Evolutionary conservation across 2,113 vertebrate genomes (phyloP), one percentile per base, ranked within the genome.

Genomic region (Nesogale talazaci): DNA sequence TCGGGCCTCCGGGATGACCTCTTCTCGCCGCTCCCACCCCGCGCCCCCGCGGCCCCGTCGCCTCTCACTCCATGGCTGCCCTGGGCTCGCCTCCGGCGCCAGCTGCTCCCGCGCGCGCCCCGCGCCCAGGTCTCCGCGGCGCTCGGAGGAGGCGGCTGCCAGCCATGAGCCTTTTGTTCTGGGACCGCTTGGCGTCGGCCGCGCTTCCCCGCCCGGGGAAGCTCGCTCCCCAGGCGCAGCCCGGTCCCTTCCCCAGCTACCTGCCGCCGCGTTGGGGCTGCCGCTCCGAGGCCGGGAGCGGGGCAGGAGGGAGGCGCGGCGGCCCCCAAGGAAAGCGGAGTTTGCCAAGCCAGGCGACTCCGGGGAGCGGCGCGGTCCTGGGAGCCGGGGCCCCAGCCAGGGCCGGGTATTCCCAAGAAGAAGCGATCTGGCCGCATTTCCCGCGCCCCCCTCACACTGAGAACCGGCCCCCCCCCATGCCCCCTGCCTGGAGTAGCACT

Each of bases 121-220:
- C 89, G 94, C 92, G 92, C 94, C 91, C 46, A 10, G 25, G 83
- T 72, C 84, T 70, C 82, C 84, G 34, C 82, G 52, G 78, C 91
- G 6, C 89, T 93, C 75, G 11, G 77, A 94, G 95, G 80, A 84
- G 81, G 52, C 90, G 72, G 75, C 86, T 56, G 94, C 88, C 91
- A 92, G 95, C 95, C 97, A 97, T 96, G 76, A 95, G 95, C 88
- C 96, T 96, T 97, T 97, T 97, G 97, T 97, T 97, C 95, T 88
- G 95, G 92, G 94, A 61, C 85, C 25, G 88, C 42, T 75, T 88
- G 0, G 69, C 46, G 52, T 76, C 34, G n/a, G 57, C 92, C 7
- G 92, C 25, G 84, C 57, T 81, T 93, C 84, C 79, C 72, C 36
- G 15, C 88, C 65, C 52, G 27, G 82, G 77, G 59, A 92, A 85